These are phyloP conservation scores for Periophthalmus magnuspinnatus DNA, from an alignment of 2,797 vertebrate species.

Conservation along the genomic window DNA sequence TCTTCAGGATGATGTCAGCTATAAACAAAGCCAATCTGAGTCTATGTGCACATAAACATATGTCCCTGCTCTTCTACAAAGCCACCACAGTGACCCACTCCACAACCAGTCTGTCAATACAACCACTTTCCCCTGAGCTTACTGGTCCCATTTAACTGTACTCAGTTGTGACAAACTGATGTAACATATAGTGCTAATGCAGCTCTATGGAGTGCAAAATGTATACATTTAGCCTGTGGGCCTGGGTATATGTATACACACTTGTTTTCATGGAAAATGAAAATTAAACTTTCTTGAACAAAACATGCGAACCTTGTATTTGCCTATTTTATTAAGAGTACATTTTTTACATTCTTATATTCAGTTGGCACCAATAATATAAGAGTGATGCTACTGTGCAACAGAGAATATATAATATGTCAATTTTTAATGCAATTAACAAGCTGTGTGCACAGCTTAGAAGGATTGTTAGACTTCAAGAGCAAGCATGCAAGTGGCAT, in stretches of 20 bases:
- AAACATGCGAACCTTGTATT: constrained; percentile 44
- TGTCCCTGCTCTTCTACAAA: constrained; percentile 18
- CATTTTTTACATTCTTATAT: not conserved
- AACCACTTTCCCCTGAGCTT: constrained; percentile 35
- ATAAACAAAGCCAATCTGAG: constrained; percentile 20
- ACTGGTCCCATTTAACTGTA: constrained; percentile 46
- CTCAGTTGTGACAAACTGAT: constrained; percentile 56
- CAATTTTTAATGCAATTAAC: constrained; percentile 18
- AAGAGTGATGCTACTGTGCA: constrained; percentile 23
- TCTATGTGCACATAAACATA: constrained; percentile 12
- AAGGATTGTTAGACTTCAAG: constrained; percentile 33
- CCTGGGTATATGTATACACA: constrained; percentile 37
- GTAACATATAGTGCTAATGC: constrained; percentile 51
- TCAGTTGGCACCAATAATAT: not conserved
- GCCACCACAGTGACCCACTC: constrained; percentile 13
- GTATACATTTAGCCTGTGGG: constrained; percentile 40
- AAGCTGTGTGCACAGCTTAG: constrained; percentile 24
- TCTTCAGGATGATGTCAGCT: constrained; percentile 5
- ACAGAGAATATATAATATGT: constrained; percentile 36
- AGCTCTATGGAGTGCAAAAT: constrained; percentile 43
- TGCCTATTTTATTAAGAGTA: not conserved
- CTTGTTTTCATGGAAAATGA: constrained; percentile 40
- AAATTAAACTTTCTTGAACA: constrained; percentile 32
- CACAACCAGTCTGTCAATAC: constrained; percentile 25
- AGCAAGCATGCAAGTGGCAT: constrained; percentile 35